A percentile compares a stretch with the other conserved stretches of the same genome.
Conservation (phyloP, 2,888 invertebrate genomes). For the Caenorhabditis becei region DNA sequence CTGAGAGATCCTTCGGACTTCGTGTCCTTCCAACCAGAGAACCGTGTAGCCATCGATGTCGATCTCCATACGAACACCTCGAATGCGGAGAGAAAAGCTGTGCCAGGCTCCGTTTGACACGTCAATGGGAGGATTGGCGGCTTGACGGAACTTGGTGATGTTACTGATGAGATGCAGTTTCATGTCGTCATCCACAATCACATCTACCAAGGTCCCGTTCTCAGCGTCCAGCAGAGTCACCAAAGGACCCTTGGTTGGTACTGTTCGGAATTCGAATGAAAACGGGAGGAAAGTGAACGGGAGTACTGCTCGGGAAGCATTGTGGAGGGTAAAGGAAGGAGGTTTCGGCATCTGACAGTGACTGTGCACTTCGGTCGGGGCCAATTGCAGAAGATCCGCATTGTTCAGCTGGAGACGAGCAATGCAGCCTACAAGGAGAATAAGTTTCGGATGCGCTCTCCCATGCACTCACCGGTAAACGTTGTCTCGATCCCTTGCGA, state of each 20-base stretch:
- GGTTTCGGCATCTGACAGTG: conserved; percentile 70
- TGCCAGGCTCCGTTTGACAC: conserved; percentile 78
- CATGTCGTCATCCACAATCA: conserved; percentile 66
- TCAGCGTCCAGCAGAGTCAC: conserved; percentile 72
- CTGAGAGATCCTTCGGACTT: conserved; percentile 70
- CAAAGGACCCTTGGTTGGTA: conserved; percentile 64
- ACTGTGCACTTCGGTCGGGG: conserved; percentile 69
- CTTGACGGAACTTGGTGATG: conserved; percentile 74
- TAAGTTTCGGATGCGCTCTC: too few species aligned
- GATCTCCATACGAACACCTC: conserved; percentile 78
- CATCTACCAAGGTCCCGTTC: conserved; percentile 74
- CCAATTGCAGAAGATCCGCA: conserved; percentile 73
- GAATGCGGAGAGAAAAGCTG: conserved; percentile 75
- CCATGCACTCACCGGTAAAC: conserved; percentile 62
- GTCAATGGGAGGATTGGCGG: conserved; percentile 73
- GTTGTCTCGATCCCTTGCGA: conserved; percentile 72
- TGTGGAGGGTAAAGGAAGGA: conserved; percentile 73
- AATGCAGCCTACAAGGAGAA: too few species aligned
- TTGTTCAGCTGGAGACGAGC: conserved; percentile 76
- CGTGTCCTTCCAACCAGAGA: conserved; percentile 78
- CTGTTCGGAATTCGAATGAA: conserved; percentile 78
- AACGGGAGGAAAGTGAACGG: conserved; percentile 80
- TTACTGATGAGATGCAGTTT: conserved; percentile 71
- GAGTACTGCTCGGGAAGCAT: conserved; percentile 68
- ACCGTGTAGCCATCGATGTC: conserved; percentile 77